Percentiles rank a stretch among this genome's conserved stretches.
phyloP scores from a whole-genome alignment of 2,797 vertebrate species.

The Nyctibius grandis region DNA sequence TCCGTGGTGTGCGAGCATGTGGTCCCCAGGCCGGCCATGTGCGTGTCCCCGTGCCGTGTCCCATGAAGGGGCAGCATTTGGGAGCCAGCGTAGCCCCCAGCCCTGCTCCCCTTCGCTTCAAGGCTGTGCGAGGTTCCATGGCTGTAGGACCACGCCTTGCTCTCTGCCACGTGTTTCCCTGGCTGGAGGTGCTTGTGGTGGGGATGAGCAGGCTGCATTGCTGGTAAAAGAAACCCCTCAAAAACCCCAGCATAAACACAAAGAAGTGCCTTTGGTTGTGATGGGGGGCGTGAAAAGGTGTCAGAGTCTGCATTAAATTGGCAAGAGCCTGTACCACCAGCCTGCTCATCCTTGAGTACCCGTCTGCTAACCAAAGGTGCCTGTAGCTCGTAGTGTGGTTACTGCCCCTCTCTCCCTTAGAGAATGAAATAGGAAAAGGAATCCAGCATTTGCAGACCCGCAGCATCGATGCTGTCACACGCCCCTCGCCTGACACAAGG shows the following conservation, averaged over 20 bases:
- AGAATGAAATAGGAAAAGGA: neutral
- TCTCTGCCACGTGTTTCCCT: accelerated
- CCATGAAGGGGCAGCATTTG: neutral
- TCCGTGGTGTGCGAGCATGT: accelerated
- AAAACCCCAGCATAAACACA: neutral
- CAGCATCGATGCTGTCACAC: neutral
- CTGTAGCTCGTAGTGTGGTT: neutral
- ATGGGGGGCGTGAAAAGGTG: neutral
- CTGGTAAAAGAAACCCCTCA: neutral
- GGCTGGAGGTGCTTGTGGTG: neutral
- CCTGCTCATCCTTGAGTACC: neutral
- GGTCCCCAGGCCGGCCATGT: neutral
- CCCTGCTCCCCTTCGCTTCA: accelerated
- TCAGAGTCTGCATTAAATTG: neutral
- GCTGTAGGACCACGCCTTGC: neutral
- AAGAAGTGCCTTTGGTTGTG: neutral
- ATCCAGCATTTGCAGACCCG: neutral
- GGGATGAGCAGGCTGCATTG: neutral
- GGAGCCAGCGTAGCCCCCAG: neutral
- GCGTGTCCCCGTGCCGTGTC: neutral
- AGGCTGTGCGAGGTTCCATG: neutral
- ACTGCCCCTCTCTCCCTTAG: neutral
- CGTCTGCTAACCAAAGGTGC: neutral
- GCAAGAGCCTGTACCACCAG: neutral
- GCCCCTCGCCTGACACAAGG: neutral